phyloP scores from a whole-genome alignment of 2,113 vertebrate species.

The Cyprinodon variegatus region DNA sequence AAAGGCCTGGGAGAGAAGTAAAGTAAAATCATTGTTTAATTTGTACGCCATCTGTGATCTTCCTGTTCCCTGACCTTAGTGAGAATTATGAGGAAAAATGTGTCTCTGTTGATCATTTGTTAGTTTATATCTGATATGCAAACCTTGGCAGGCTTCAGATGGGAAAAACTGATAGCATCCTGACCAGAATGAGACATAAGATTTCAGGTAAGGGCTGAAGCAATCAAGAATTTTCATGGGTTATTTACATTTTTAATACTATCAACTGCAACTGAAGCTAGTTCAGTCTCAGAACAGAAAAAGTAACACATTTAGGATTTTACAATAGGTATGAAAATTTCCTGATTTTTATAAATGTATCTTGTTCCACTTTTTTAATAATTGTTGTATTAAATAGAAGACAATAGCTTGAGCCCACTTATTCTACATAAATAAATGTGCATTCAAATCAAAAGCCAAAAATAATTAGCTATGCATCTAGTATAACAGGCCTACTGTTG shows the following conservation, averaged over 20 bases:
- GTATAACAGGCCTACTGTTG: neutral
- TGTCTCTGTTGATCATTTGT: neutral
- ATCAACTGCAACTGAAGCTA: neutral
- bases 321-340: neutral
- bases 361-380: neutral
- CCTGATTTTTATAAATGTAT: neutral
- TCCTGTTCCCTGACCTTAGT: conserved; percentile 10
- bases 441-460: too few species aligned
- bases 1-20: conserved; percentile 38
- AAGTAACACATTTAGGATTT: neutral
- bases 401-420: neutral
- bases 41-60: conserved; percentile 5
- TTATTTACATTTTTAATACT: neutral
- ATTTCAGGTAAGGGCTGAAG: neutral
- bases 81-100: neutral
- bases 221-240: neutral
- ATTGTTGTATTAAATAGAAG: neutral
- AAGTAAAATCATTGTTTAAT: conserved; percentile 28
- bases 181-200: neutral
- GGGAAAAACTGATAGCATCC: neutral
- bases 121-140: conserved; percentile 4
- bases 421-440: too few species aligned
- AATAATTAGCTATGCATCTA: too few species aligned
- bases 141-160: neutral
- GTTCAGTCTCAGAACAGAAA: neutral